Percentiles rank a stretch among this genome's conserved stretches.
Conservation (phyloP, 1,140 invertebrate species). For the Drosophila littoralis region DNA sequence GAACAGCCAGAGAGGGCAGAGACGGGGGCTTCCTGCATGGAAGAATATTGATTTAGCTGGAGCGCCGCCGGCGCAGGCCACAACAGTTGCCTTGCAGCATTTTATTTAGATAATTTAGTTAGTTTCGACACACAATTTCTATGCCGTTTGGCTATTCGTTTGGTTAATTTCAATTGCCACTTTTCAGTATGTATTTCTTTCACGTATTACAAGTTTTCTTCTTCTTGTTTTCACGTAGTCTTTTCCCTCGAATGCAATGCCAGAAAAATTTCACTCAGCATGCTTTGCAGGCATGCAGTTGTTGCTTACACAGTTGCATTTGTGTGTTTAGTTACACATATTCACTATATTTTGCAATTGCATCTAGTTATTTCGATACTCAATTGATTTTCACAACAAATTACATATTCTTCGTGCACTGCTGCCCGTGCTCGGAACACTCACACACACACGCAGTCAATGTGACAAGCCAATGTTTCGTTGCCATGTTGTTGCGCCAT, state of each 20-base stretch:
- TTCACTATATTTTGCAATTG: slow-evolving; percentile 23
- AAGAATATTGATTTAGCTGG: slow-evolving; percentile 70
- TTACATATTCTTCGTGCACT: slow-evolving; percentile 73
- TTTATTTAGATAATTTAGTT: slow-evolving; percentile 7
- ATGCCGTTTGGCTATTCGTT: slow-evolving; percentile 9
- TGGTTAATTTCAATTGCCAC: slow-evolving; percentile 46
- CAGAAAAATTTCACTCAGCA: slow-evolving; percentile 32
- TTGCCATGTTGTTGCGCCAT: slow-evolving; percentile 51
- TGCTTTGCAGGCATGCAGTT: not conserved
- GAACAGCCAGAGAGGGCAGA: slow-evolving; percentile 22
- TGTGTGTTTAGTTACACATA: slow-evolving; percentile 37
- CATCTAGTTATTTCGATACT: slow-evolving; percentile 51
- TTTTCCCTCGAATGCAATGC: slow-evolving; percentile 38
- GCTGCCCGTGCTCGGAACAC: slow-evolving; percentile 42
- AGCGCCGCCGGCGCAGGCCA: slow-evolving; percentile 35
- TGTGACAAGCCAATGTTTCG: slow-evolving; percentile 56
- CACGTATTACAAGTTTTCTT: slow-evolving; percentile 73
- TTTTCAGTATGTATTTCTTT: slow-evolving; percentile 77
- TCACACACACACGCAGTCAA: slow-evolving; percentile 45
- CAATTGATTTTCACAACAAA: slow-evolving; percentile 73
- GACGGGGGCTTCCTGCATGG: slow-evolving; percentile 37
- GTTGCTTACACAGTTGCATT: slow-evolving; percentile 46
- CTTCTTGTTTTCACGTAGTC: slow-evolving; percentile 69
- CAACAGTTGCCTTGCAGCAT: slow-evolving; percentile 19
- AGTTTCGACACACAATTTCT: not conserved